A percentile compares a stretch with the other conserved stretches of the same genome.
These are phyloP conservation scores for Masticophis lateralis DNA, from an alignment of 2,797 vertebrate genomes.

Conservation along the genomic window DNA sequence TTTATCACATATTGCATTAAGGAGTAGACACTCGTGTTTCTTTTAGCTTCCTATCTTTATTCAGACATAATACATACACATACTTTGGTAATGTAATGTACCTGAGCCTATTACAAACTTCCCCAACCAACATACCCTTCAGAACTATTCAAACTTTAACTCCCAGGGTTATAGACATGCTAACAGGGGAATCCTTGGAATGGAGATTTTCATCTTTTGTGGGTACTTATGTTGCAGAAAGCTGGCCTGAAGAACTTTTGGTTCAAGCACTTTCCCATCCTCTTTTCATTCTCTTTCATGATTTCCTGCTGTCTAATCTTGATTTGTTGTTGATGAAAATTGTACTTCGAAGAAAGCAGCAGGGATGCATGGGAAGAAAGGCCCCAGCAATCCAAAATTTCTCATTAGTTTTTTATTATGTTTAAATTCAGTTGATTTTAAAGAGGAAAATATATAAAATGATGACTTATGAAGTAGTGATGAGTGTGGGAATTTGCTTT, in stretches of 20 bases:
- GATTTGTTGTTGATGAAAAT: background rate
- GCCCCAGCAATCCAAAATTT: background rate
- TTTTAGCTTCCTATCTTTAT: background rate
- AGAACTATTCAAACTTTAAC: background rate
- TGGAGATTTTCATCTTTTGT: background rate
- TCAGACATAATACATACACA: background rate
- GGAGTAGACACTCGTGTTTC: no score
- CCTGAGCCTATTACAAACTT: background rate
- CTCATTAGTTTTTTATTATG: no score
- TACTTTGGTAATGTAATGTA: background rate
- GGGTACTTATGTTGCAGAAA: background rate
- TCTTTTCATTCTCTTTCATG: background rate
- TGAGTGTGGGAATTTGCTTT: background rate
- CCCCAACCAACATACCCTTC: background rate
- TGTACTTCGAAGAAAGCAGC: background rate
- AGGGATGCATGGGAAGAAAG: background rate
- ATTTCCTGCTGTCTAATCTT: background rate
- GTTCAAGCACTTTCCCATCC: background rate
- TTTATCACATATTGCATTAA: background rate
- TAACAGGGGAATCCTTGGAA: background rate
- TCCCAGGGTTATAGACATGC: background rate
- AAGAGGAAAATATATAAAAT: background rate
- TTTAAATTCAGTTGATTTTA: background rate
- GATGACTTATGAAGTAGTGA: background rate
- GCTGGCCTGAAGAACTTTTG: background rate